Base-by-base conservation (phyloP, 2,113 vertebrate species). In the Oncorhynchus kisutch region DNA sequence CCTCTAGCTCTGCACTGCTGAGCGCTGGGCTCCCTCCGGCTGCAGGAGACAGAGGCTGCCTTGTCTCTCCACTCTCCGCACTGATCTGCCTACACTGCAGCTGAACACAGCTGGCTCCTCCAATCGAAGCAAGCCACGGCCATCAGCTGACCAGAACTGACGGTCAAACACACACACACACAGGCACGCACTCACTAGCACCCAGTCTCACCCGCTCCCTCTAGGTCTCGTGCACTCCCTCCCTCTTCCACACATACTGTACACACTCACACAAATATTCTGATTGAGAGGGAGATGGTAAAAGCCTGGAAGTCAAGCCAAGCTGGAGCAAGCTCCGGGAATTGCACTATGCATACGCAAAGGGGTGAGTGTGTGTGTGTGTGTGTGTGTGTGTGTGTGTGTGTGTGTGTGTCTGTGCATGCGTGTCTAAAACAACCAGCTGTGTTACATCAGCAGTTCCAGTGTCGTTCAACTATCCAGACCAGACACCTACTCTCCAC, bases 71-170 rank as follows among this genome's bases (percentile, higher is more conserved):
- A 27, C 29, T 67, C 66, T 20, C 29, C 67, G 14, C 67, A 31
- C 67, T 62, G 71, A 45, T 72, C 31, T 18, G 51, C 57, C 67
- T 70, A 59, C 18, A 75, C 91, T 92, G 95, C 97, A 99, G 96
- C 95, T 97, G 96, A 95, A 94, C 94, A 92, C 90, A 93, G 94
- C 91, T 92, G 79, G 85, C 86, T 85, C 84, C 67, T 93, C 94
- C 94, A 96, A 99, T 98, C 95, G 80, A 90, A 93, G 94, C 89
- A 92, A 93, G 87, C 87, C 91, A 89, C 88, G 90, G 85, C 84
- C 87, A 94, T 98, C 97, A 99, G 96, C 96, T 99, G 97, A 99
- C 95, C 94, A 86, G 84, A 82, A 69, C 70, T 66, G 69, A 73
- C 31, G 64, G 80, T 80, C 81, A 81, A 81, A 82, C 79, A 71